Evolutionary conservation across 2,113 vertebrate genomes (phyloP).

Genomic region (Xyliphius kryptos): DNA sequence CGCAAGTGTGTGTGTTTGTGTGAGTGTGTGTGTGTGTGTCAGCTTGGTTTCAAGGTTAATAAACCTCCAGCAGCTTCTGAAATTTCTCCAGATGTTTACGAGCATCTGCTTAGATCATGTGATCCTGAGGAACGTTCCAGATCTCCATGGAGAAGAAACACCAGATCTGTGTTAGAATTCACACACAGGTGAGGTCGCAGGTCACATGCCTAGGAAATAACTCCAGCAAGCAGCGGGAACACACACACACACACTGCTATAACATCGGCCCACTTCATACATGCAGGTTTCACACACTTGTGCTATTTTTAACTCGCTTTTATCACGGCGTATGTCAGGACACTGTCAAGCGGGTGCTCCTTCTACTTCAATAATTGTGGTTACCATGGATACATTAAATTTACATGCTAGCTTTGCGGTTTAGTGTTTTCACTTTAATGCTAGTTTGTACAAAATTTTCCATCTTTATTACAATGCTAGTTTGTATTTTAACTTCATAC

Average conservation of each 20-base stretch:
- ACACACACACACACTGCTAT: not conserved
- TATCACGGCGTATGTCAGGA: not conserved
- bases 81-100: constrained; percentile 8
- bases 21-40: too few relatives aligned
- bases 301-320: constrained; percentile 7
- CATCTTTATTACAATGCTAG: not conserved
- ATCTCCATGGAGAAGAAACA: constrained; percentile 48
- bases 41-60: too few relatives aligned
- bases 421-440: not conserved
- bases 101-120: not conserved
- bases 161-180: constrained; percentile 60
- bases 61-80: not conserved
- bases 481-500: not conserved
- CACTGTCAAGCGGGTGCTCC: not conserved
- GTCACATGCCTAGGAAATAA: constrained; percentile 1
- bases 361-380: not conserved
- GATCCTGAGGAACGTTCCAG: constrained; percentile 11
- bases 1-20: too few relatives aligned
- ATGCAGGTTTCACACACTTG: constrained; percentile 11
- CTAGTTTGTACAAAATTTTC: too few relatives aligned
- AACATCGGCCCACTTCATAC: not conserved
- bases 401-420: too few relatives aligned
- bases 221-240: not conserved
- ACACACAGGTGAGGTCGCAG: constrained; percentile 55
- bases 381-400: constrained; percentile 2